These are phyloP conservation scores for Drosophila dives DNA, from an alignment of 2,888 invertebrate species.

Conservation along the genomic window DNA sequence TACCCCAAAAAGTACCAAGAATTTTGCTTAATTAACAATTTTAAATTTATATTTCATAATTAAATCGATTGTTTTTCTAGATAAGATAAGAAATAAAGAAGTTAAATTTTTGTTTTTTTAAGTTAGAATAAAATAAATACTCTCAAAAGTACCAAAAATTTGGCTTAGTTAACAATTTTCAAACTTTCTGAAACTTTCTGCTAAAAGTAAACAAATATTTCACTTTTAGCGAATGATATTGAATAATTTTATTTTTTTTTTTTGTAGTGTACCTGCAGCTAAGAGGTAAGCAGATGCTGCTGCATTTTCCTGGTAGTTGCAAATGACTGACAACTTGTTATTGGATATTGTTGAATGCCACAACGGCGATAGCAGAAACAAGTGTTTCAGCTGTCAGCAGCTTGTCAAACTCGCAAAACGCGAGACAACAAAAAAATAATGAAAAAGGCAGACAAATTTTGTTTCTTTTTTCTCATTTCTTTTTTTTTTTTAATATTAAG, in stretches of 20 bases:
- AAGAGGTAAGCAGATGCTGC: conserved; percentile 21
- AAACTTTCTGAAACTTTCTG: no score
- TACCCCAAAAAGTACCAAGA: no score
- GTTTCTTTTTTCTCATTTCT: neutral
- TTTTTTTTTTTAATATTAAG: neutral
- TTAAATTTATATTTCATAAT: no score
- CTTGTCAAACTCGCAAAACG: conserved; percentile 49
- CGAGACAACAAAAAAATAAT: conserved; percentile 26
- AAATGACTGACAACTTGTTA: conserved; percentile 59
- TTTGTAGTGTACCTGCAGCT: conserved; percentile 1
- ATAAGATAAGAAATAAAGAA: no score
- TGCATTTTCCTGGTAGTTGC: conserved; percentile 58
- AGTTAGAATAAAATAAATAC: no score
- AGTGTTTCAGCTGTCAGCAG: conserved; percentile 54
- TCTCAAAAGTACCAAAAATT: no score
- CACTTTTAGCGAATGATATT: no score
- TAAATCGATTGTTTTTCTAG: no score
- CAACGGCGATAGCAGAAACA: conserved; percentile 33
- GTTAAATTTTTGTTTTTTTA: no score
- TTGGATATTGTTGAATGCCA: conserved; percentile 71
- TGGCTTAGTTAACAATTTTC: no score
- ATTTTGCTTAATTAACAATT: no score
- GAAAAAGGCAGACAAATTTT: neutral
- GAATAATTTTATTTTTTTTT: neutral
- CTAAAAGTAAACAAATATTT: no score